Evolutionary conservation across 2,888 invertebrate genomes (phyloP).

Genomic region (Pteria penguin): DNA sequence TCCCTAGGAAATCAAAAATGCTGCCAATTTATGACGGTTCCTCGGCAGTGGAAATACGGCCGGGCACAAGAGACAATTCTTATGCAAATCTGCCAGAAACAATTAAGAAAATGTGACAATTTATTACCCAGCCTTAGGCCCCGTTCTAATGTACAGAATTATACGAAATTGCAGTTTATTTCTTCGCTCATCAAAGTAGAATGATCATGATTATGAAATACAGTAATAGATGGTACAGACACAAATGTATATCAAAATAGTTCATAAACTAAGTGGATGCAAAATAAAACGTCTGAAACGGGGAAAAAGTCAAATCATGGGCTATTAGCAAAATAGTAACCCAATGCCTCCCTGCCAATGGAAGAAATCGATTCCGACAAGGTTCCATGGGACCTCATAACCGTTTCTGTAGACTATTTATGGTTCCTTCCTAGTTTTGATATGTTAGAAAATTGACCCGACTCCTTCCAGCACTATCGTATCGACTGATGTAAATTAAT

Average conservation of each 20-base stretch:
- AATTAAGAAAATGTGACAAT: constrained; percentile 49
- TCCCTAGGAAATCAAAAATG: constrained; percentile 41
- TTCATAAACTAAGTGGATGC: not conserved
- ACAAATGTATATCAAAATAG: not conserved
- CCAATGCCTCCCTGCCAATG: not conserved
- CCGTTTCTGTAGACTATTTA: not conserved
- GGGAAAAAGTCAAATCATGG: not conserved
- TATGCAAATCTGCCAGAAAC: constrained; percentile 50
- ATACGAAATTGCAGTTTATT: not conserved
- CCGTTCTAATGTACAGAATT: not conserved
- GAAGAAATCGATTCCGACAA: not conserved
- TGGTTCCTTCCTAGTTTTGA: not conserved
- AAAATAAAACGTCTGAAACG: not conserved
- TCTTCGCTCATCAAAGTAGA: not conserved
- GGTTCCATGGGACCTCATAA: not conserved
- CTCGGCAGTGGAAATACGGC: constrained; percentile 33
- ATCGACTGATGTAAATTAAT: not conserved
- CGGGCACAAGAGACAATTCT: constrained; percentile 46
- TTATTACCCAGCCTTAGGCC: constrained; percentile 45
- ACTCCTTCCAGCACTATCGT: not conserved
- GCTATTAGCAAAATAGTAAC: not conserved
- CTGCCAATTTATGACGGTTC: constrained; percentile 47
- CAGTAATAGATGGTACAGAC: not conserved
- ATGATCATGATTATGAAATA: not conserved
- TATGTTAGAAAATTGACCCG: not conserved